Base-by-base conservation (phyloP, 2,888 invertebrate genomes). In the Brachylomia viminalis region DNA sequence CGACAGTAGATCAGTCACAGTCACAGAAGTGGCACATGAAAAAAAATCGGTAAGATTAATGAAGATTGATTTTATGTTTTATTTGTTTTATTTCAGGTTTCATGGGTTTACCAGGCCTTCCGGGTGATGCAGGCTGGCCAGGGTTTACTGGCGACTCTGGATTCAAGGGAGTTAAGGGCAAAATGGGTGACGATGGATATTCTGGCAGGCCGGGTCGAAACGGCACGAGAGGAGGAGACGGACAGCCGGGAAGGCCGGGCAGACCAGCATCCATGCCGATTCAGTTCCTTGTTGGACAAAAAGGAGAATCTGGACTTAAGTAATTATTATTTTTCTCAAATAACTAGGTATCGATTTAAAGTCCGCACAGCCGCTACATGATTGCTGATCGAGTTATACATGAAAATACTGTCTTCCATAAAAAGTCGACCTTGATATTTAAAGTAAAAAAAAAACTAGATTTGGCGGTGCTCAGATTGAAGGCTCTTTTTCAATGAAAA, bases 211-310 rank as follows among this genome's bases (percentile, higher is more conserved):
- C 95, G 7, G 97, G 97, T 10, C 87, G 91, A 11, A 94, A 95
- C 79, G 97, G 97, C 64, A 87, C 91, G 2, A 92, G 94, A 79
- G 97, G 97, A 23, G 89, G 90, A 3, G 95, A 97, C 75, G 97
- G 98, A 7, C 77, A 80, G 0, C 95, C 96, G 15, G 98, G 97
- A 10, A 85, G 84, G 38, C 95, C 95, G 1, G 98, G 98, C n/a
- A 82, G 79, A 6, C 87, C 93, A 7, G 96, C 97, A 79, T 91
- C 87, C 91, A 93, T 90, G 86, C 94, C 86, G 23, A 94, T 90
- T 2, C 84, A 86, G n/a, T 94, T 94, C 71, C 91, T 95, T 17
- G 91, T 92, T 67, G 96, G 97, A n/a, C 88, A 94, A 76, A 95
- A 94, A 87, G 97, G 97, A 87, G 97, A 97, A 10, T 71, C 85